phyloP scores from a whole-genome alignment of 1,140 invertebrate genomes.

The Piezodorus guildinii region DNA sequence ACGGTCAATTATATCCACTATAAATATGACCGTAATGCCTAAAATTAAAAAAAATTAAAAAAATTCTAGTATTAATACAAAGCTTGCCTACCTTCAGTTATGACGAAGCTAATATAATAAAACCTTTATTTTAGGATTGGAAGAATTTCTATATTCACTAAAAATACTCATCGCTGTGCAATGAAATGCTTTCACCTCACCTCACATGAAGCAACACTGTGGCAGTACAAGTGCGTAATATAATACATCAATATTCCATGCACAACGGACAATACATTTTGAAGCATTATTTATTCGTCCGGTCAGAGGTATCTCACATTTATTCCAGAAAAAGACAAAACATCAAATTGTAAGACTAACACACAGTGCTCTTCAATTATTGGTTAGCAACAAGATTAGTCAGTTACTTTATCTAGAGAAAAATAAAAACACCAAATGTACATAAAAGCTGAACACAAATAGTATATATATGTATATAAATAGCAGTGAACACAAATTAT shows the following conservation, averaged over 20 bases:
- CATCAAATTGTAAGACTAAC: neutral
- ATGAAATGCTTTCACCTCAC: neutral
- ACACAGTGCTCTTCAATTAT: constrained; percentile 1
- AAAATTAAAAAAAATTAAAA: no score
- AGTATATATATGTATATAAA: neutral
- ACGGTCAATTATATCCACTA: no score
- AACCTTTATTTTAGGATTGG: no score
- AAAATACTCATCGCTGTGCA: neutral
- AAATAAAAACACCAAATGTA: constrained; percentile 1
- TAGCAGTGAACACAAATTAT: constrained; percentile 8
- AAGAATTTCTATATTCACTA: no score
- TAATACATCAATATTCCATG: neutral
- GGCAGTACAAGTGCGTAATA: neutral
- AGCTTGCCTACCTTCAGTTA: no score
- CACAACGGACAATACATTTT: neutral
- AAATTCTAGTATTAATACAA: no score
- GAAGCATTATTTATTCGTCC: neutral
- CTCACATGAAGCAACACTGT: constrained; percentile 14
- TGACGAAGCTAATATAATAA: no score
- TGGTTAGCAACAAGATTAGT: neutral
- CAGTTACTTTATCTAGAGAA: neutral
- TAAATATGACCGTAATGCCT: no score
- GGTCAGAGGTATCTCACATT: neutral
- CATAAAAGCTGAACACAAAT: neutral
- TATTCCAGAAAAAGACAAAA: no score